Evolutionary conservation across 2,797 vertebrate genomes (phyloP).

Genomic region (Cirrhinus molitorella): DNA sequence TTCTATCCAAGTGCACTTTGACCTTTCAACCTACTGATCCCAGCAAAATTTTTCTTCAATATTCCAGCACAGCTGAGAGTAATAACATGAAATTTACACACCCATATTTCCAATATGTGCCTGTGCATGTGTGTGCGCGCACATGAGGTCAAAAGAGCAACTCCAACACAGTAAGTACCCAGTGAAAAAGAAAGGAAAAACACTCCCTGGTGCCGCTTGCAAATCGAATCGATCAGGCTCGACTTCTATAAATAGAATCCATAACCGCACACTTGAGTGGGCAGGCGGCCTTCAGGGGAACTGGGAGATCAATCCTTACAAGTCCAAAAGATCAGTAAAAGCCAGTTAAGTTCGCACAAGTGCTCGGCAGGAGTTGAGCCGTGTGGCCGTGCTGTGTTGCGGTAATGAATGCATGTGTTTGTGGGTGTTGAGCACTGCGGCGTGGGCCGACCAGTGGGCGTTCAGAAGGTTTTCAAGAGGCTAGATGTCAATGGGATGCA

Average conservation of each 20-base stretch:
- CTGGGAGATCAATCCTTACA: slow-evolving; percentile 68
- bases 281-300: slow-evolving; percentile 55
- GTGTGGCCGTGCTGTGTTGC: background rate
- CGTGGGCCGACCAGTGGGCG: slow-evolving; percentile 37
- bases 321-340: slow-evolving; percentile 57
- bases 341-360: slow-evolving; percentile 47
- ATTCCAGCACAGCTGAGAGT: background rate
- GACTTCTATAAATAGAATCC: slow-evolving; percentile 58
- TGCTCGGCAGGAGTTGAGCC: slow-evolving; percentile 28
- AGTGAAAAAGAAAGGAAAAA: slow-evolving; percentile 35
- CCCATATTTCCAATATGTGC: slow-evolving; percentile 11
- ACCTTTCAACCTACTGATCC: slow-evolving; percentile 12
- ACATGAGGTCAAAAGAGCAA: slow-evolving; percentile 65
- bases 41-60: background rate
- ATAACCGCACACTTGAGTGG: slow-evolving; percentile 63
- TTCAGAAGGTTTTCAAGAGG: slow-evolving; percentile 46
- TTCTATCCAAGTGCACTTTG: slow-evolving; percentile 19
- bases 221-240: slow-evolving; percentile 53
- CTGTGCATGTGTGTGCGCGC: slow-evolving; percentile 32
- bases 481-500: slow-evolving; percentile 16
- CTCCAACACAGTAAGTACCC: slow-evolving; percentile 26
- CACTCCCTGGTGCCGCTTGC: slow-evolving; percentile 36
- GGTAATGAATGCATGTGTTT: slow-evolving; percentile 38
- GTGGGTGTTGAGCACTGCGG: slow-evolving; percentile 42
- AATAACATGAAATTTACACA: slow-evolving; percentile 28